Evolutionary conservation across 2,797 vertebrate species (phyloP).

Genomic region (Hephaestus fuliginosus): DNA sequence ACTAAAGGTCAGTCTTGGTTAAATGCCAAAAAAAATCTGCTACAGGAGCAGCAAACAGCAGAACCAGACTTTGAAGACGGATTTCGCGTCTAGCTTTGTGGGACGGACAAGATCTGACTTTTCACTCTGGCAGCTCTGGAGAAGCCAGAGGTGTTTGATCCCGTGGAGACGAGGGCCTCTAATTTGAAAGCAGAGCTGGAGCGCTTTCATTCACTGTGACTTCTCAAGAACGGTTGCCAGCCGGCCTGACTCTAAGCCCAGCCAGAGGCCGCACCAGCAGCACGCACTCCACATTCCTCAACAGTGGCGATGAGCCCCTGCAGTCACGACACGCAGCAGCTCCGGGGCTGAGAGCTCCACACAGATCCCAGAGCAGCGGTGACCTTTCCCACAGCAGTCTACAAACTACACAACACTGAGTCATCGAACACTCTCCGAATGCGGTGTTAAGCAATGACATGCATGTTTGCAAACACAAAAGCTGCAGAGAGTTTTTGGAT

Average conservation of each 20-base stretch:
- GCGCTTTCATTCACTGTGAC: constrained; percentile 40
- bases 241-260: constrained; percentile 51
- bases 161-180: constrained; percentile 35
- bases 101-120: constrained; percentile 29
- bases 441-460: constrained; percentile 31
- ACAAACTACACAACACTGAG: constrained; percentile 47
- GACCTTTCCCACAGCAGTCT: constrained; percentile 58
- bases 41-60: constrained; percentile 9
- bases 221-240: constrained; percentile 53
- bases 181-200: constrained; percentile 48
- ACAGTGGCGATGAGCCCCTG: constrained; percentile 52
- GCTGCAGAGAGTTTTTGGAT: constrained; percentile 9
- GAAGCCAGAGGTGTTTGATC: constrained; percentile 57
- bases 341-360: constrained; percentile 15
- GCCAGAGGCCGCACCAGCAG: constrained; percentile 55
- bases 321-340: constrained; percentile 79
- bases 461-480: constrained; percentile 55
- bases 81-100: neutral
- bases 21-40: constrained; percentile 32
- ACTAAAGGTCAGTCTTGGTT: constrained; percentile 38
- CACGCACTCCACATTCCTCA: constrained; percentile 79
- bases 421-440: constrained; percentile 19
- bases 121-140: constrained; percentile 32
- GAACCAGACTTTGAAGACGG: constrained; percentile 23
- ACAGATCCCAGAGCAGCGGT: constrained; percentile 49